Evolutionary conservation across 2,888 invertebrate species (phyloP).

Genomic region (Graphium colonna): DNA sequence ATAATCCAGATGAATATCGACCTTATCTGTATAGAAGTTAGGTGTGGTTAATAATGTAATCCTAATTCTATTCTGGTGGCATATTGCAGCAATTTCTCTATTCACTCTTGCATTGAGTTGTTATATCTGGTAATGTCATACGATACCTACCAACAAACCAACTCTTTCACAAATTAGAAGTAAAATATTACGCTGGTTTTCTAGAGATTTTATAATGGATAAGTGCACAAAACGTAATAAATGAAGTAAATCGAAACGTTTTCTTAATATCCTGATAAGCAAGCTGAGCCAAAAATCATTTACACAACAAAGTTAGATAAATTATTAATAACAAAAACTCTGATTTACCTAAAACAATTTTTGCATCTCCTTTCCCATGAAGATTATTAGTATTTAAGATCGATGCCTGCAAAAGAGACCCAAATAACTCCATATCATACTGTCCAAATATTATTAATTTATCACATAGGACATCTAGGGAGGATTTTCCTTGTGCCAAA

Average conservation of each 20-base stretch:
- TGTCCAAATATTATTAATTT: neutral
- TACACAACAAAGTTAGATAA: neutral
- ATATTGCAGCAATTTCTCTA: too few relatives aligned
- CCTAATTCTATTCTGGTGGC: neutral
- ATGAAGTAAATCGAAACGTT: too few relatives aligned
- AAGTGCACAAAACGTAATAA: too few relatives aligned
- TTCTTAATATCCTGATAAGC: neutral
- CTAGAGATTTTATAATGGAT: too few relatives aligned
- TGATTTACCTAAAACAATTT: conserved; percentile 2
- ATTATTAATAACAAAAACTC: neutral
- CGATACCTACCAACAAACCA: too few relatives aligned
- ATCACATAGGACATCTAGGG: neutral
- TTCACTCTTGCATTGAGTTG: too few relatives aligned
- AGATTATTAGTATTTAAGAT: neutral
- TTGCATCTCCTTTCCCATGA: conserved; percentile 4
- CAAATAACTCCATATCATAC: neutral
- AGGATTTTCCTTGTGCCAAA: neutral
- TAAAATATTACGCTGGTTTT: too few relatives aligned
- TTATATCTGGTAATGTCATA: too few relatives aligned
- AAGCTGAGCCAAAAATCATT: neutral
- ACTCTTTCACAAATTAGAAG: too few relatives aligned
- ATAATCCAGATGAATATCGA: neutral
- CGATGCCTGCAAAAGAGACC: neutral
- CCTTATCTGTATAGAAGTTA: neutral
- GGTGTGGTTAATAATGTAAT: neutral